Evolutionary conservation across 1,140 invertebrate genomes (phyloP), one percentile per base, ranked within the genome.

Genomic region (Caenorhabditis briggsae): DNA sequence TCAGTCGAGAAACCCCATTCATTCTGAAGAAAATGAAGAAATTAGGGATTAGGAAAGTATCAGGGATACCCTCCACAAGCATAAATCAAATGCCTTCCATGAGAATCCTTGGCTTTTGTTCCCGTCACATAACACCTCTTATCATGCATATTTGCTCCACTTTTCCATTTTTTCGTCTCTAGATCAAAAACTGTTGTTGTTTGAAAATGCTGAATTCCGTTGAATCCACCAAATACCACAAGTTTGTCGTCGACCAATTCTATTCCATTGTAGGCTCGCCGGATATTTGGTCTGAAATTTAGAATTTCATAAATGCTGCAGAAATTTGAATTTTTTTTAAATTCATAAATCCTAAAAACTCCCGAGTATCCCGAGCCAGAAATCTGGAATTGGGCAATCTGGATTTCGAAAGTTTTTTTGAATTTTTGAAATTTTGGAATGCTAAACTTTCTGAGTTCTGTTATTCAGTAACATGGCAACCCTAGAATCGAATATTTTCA

Each of bases 51-150:
- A 16, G 50, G 18, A 58, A 11, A 58, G n/a, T 14, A 5, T 14
- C 2, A 5, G 8, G 20, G 9, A n/a, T n/a, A 70, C 61, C 50
- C 61, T 70, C 84, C 84, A 14, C 84, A 64, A 5, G 65, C 46
- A 58, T 65, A 46, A 48, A 85, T 56, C 48, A 85, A 50, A 12
- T 48, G 84, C 65, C 83, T 50, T 50, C 59, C 59, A 18, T 84
- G 46, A 20, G 58, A 50, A 65, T 64, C 46, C n/a, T 78, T 55
- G 64, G 33, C 53, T 41, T 23, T 78, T 25, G 65, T 43, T 18
- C n/a, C 20, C 9, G 46, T 85, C 84, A 61, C 50, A 78, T 85
- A 85, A 59, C 84, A 85, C 12, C 84, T n/a, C 14, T 61, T 64
- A 33, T 85, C 84, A 18, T 53, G 23, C 84, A 85, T 58, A 56